Evolutionary conservation across 2,797 vertebrate species (phyloP).

Genomic region (Emydoidea blandingii): DNA sequence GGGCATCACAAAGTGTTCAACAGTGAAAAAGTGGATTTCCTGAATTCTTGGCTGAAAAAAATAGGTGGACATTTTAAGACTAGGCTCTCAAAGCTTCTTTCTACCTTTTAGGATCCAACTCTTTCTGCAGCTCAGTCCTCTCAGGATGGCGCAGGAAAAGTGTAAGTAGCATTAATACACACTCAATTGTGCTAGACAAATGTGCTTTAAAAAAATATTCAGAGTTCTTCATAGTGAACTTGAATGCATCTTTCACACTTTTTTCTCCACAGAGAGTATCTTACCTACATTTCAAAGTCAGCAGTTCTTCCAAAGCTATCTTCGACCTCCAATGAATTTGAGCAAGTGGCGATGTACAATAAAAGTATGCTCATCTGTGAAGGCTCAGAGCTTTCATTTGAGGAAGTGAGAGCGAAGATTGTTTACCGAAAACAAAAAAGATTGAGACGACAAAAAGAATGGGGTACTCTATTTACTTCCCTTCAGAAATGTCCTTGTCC

Average conservation of each 20-base stretch:
- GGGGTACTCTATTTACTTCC: conserved; percentile 73
- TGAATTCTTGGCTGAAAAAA: not conserved
- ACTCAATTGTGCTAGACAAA: not conserved
- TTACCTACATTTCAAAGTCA: conserved; percentile 81
- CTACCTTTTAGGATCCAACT: conserved; percentile 58
- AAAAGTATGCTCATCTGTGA: conserved; percentile 83
- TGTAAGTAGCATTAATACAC: conserved; percentile 68
- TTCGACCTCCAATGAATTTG: not conserved
- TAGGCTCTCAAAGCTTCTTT: not conserved
- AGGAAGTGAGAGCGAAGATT: conserved; percentile 76
- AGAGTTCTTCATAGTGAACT: not conserved
- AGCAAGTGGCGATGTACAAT: conserved; percentile 84
- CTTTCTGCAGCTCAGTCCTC: conserved; percentile 29
- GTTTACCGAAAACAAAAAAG: conserved; percentile 80
- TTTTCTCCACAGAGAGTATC: conserved; percentile 64
- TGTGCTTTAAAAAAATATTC: too few species aligned
- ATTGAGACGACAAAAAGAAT: conserved; percentile 77
- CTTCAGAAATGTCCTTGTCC: not conserved
- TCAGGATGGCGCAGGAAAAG: conserved; percentile 53
- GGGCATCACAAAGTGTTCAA: not conserved
- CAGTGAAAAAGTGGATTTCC: not conserved
- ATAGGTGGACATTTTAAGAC: not conserved
- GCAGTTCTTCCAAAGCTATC: conserved; percentile 59
- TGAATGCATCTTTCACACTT: not conserved
- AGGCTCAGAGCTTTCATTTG: conserved; percentile 87